Evolutionary conservation across 2,113 vertebrate species (phyloP), one percentile per base, ranked within the genome.

Genomic region (Tragelaphus buxtoni): DNA sequence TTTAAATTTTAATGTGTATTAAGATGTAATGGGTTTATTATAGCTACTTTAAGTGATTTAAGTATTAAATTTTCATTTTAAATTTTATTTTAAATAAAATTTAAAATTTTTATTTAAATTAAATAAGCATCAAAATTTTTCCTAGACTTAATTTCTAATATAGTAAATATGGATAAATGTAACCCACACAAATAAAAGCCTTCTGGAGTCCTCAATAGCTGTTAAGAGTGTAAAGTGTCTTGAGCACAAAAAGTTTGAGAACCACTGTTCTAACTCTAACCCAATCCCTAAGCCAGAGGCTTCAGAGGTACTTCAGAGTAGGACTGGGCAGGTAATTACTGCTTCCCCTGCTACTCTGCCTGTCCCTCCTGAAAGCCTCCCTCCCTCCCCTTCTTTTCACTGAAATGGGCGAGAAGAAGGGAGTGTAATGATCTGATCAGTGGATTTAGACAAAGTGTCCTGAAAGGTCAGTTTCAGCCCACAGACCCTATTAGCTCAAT

Each of bases 81-180:
- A 77, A 30, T 45, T 30, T 77, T 47, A 76, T 77, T 77, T 49
- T 49, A 49, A 77, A 49, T 32, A 49, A 79, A 79, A 49, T 11
- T 49, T 32, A 0, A 32, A 32, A 20, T 7, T 32, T 79, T 79
- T 20, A 79, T 79, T 79, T 32, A 79, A 49, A 51, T n/a, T 83
- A 92, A 83, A 42, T 80, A 92, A 90, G 51, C 63, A 93, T 81
- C 88, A 87, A 76, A 72, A 30, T 49, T 85, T 94, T 51, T 85
- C 61, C 81, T 45, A 45, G 80, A 85, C 91, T 92, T 72, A 83
- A 87, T 88, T 88, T 95, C 81, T 90, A 96, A 94, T 53, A 90
- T 7, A 90, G 65, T 96, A 88, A 96, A 83, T 74, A 85, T 69
- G 17, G 47, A 79, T 47, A 94, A 42, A 63, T 94, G 4, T 60